Evolutionary conservation across 2,888 invertebrate genomes (phyloP).

Genomic region (Eupithecia vulgata): DNA sequence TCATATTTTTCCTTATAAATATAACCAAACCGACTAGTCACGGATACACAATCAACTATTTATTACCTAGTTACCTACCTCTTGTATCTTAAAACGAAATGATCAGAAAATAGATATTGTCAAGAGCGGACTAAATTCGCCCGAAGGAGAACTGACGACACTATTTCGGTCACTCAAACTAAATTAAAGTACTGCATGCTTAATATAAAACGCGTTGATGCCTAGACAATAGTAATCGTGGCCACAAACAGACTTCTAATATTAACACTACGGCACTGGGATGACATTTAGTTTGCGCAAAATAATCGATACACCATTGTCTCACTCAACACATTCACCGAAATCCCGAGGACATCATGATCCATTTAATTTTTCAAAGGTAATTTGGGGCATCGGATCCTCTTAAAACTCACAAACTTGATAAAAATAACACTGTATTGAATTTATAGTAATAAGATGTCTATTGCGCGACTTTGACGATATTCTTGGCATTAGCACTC

Average conservation of each 20-base stretch:
- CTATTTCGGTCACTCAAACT: constrained; percentile 79
- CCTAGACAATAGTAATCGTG: constrained; percentile 81
- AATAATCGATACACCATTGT: constrained; percentile 85
- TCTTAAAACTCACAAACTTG: constrained; percentile 51
- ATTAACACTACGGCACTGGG: constrained; percentile 81
- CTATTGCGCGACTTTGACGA: constrained; percentile 76
- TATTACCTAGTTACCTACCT: constrained; percentile 16
- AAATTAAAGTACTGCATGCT: constrained; percentile 76
- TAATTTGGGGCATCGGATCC: constrained; percentile 45
- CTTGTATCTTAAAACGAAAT: constrained; percentile 54
- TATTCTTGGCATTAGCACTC: constrained; percentile 79
- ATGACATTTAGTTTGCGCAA: constrained; percentile 83
- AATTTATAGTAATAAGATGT: constrained; percentile 70
- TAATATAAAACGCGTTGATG: constrained; percentile 82
- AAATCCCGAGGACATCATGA: constrained; percentile 68
- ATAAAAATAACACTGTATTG: constrained; percentile 72
- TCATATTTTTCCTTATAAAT: not conserved
- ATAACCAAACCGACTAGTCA: not conserved
- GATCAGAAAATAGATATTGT: constrained; percentile 69
- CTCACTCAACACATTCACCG: constrained; percentile 80
- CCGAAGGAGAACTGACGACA: constrained; percentile 67
- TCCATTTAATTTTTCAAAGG: constrained; percentile 52
- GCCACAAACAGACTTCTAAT: constrained; percentile 82
- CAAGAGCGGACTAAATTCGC: constrained; percentile 65
- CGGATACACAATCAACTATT: constrained; percentile 1